Conservation (phyloP, 2,113 vertebrate genomes). For the Brachypodius melanocephalos region DNA sequence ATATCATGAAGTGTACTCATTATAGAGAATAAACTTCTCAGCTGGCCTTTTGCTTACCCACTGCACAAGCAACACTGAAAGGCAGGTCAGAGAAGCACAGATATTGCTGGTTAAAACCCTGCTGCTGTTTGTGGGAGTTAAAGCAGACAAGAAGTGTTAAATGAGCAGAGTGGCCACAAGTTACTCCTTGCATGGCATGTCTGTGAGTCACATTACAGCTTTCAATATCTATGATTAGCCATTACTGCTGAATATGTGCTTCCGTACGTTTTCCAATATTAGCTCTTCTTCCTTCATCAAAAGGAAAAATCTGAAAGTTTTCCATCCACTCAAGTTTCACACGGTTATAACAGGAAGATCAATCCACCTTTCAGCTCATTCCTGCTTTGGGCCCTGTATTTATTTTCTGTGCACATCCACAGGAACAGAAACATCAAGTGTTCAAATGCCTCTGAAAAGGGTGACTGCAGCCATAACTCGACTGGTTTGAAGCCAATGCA, state of each 20-base stretch:
- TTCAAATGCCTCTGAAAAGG: background rate
- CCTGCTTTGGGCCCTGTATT: background rate
- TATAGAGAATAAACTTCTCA: background rate
- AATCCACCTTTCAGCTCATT: background rate
- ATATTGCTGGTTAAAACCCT: background rate
- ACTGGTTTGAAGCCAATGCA: background rate
- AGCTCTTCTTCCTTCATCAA: background rate
- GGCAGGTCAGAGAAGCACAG: background rate
- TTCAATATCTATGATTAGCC: background rate
- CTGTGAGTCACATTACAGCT: background rate
- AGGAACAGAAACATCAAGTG: background rate
- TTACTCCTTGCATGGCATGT: background rate
- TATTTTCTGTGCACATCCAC: background rate
- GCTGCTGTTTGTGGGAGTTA: background rate
- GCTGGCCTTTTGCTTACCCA: background rate
- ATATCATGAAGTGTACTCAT: background rate
- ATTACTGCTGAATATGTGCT: background rate
- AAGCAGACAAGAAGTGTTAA: background rate
- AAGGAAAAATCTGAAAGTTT: background rate
- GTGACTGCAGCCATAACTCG: background rate
- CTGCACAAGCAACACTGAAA: background rate
- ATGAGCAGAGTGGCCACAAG: background rate
- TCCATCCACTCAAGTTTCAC: background rate
- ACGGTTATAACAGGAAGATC: background rate
- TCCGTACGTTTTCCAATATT: background rate